Evolutionary conservation across 2,888 invertebrate genomes (phyloP).

Genomic region (Arenicola marina): DNA sequence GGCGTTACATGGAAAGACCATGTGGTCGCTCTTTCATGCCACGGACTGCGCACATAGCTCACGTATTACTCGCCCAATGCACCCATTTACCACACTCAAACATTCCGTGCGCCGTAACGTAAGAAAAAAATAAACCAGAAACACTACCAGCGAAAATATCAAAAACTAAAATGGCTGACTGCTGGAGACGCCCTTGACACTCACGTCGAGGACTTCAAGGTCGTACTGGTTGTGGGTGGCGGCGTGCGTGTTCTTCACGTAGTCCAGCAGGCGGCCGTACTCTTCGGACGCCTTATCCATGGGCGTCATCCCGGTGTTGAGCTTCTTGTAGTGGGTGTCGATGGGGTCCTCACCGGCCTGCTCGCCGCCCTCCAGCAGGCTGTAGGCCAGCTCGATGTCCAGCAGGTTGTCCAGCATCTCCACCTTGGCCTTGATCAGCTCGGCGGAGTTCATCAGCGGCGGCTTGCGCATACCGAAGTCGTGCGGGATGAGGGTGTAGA

Average conservation of each 20-base stretch:
- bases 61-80: no score
- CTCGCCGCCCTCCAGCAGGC: conserved; percentile 71
- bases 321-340: conserved; percentile 84
- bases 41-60: no score
- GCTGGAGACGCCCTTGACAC: no score
- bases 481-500: conserved; percentile 95
- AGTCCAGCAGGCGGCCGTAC: conserved; percentile 74
- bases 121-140: no score
- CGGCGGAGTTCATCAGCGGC: conserved; percentile 77
- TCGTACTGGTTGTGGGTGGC: conserved; percentile 80
- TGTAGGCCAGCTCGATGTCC: conserved; percentile 96
- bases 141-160: no score
- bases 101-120: no score
- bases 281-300: conserved; percentile 72
- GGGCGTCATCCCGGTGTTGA: conserved; percentile 77
- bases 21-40: no score
- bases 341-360: conserved; percentile 69
- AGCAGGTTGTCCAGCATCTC: conserved; percentile 90
- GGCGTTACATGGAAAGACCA: no score
- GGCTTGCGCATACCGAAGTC: conserved; percentile 85
- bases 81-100: no score
- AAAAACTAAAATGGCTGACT: no score
- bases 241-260: conserved; percentile 90
- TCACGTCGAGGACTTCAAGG: conserved; percentile 71
- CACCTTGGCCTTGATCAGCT: conserved; percentile 72